Conservation (phyloP, 2,113 vertebrate species). For the Oophaga pumilio region DNA sequence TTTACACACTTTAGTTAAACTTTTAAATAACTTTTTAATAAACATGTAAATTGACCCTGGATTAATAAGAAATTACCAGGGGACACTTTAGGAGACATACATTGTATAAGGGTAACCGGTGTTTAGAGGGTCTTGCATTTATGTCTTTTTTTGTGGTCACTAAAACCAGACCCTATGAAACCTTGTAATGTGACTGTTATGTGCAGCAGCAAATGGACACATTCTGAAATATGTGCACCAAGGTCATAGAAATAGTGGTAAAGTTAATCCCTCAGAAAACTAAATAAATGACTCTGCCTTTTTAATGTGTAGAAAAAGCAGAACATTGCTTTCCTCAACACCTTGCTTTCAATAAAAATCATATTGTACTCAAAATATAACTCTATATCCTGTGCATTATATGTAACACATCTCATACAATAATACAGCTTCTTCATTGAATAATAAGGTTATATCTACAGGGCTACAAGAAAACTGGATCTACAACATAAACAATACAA, state of each 20-base stretch:
- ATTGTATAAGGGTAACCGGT: background rate
- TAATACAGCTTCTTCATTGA: background rate
- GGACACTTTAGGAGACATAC: background rate
- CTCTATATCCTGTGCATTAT: background rate
- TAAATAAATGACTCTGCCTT: slow-evolving; percentile 23
- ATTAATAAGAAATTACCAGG: slow-evolving; percentile 26
- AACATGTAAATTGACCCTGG: slow-evolving; percentile 25
- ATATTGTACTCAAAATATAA: slow-evolving; percentile 1
- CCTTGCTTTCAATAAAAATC: slow-evolving; percentile 28
- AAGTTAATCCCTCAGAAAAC: slow-evolving; percentile 45
- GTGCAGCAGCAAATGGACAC: background rate
- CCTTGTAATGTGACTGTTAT: slow-evolving; percentile 31
- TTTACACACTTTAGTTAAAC: slow-evolving; percentile 29
- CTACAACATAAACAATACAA: too few species aligned
- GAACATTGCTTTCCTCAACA: slow-evolving; percentile 23
- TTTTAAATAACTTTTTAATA: slow-evolving; percentile 43
- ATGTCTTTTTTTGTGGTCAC: slow-evolving; percentile 18
- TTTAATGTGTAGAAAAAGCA: slow-evolving; percentile 20
- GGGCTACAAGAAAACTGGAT: background rate
- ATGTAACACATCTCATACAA: background rate
- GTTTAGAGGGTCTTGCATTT: slow-evolving; percentile 16
- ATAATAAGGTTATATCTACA: background rate
- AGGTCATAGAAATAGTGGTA: slow-evolving; percentile 24
- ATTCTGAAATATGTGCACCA: background rate
- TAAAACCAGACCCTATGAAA: slow-evolving; percentile 42